These are phyloP conservation scores for Sarcophaga subvicina DNA, from an alignment of 2,888 invertebrate genomes.

Conservation along the genomic window DNA sequence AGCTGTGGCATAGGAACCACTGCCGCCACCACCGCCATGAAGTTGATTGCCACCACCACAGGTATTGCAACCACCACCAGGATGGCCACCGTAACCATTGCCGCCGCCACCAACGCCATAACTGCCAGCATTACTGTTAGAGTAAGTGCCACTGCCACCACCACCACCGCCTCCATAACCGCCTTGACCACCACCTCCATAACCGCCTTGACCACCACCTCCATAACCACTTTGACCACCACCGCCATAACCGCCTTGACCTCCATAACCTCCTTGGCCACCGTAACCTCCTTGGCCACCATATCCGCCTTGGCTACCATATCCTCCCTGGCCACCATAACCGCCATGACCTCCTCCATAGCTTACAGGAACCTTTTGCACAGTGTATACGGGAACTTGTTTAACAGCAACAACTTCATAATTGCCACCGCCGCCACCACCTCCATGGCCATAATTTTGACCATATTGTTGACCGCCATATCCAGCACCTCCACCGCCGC, in stretches of 20 bases:
- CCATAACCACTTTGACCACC: slow-evolving; percentile 53
- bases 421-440: slow-evolving; percentile 51
- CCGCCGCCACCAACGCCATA: slow-evolving; percentile 40
- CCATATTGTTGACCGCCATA: slow-evolving; percentile 48
- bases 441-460: slow-evolving; percentile 44
- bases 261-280: slow-evolving; percentile 53
- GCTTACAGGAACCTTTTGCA: slow-evolving; percentile 52
- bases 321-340: slow-evolving; percentile 32
- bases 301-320: slow-evolving; percentile 39
- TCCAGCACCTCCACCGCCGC: slow-evolving; percentile 46
- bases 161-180: slow-evolving; percentile 44
- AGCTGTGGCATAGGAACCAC: slow-evolving; percentile 50
- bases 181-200: slow-evolving; percentile 49
- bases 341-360: slow-evolving; percentile 54
- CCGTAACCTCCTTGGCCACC: slow-evolving; percentile 56
- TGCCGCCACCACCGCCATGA: slow-evolving; percentile 36
- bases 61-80: slow-evolving; percentile 47
- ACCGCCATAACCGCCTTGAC: slow-evolving; percentile 39
- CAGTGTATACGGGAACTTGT: slow-evolving; percentile 64
- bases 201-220: slow-evolving; percentile 45
- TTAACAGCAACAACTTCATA: slow-evolving; percentile 61
- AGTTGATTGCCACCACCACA: slow-evolving; percentile 54
- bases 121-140: slow-evolving; percentile 41
- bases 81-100: slow-evolving; percentile 30
- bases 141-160: slow-evolving; percentile 47